Base-by-base conservation (phyloP, 2,113 vertebrate species). In the Furnarius figulus region DNA sequence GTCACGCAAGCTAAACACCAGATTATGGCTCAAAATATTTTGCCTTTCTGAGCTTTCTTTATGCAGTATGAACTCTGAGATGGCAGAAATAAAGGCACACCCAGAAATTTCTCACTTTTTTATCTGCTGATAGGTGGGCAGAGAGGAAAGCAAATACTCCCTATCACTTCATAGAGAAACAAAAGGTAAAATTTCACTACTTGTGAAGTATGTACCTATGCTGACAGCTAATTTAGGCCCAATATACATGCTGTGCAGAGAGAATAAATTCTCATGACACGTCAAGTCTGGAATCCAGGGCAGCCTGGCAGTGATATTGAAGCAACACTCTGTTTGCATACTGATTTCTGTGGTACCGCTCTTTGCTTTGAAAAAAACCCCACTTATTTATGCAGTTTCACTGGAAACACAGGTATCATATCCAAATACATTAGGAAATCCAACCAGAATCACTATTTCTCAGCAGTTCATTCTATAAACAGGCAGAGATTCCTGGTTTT, bases 261-360 rank as follows among this genome's bases (percentile, higher is more conserved):
- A 76, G 27, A 94, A 95, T 82, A 90, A 95, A 91, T 88, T 91
- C 80, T 90, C 78, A 65, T 68, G 73, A 68, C 83, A 90, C 44
- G 28, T 92, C 47, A 78, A 44, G 75, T 81, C 66, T 71, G 63
- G 47, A 94, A 92, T 89, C n/a, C 86, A 94, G 70, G 77, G 27
- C 76, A 87, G 49, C 24, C 58, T 83, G 61, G 59, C 65, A 81
- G 56, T 65, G 55, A 79, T 74, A 84, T 2, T 92, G 85, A 92
- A 79, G 70, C 10, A 81, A 72, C 11, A 56, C 72, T 20, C 22
- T 12, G 25, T 70, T 75, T 86, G 78, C 87, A 91, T 95, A 74
- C 78, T 70, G 76, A 90, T 95, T 92, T 42, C 53, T 83, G 49
- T 44, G 20, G 35, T 85, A 53, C 9, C 47, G 62, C 14, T 79